Percentiles rank a stretch among this genome's conserved stretches.
Conservation (phyloP, 1,140 invertebrate genomes). For the Zaprionus nigranus region DNA sequence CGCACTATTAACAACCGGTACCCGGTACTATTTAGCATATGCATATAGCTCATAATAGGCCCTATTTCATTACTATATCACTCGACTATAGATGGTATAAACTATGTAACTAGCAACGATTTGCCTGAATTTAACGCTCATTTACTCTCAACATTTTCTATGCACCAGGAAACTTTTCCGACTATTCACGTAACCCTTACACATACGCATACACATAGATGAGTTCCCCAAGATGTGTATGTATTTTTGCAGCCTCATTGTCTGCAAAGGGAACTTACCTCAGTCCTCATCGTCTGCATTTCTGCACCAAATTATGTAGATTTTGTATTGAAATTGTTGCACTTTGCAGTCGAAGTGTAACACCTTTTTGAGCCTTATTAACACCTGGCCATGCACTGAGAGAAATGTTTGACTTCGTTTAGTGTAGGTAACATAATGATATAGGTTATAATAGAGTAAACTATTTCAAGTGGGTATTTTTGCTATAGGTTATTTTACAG, state of each 20-base stretch:
- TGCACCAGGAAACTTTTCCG: conserved; percentile 35
- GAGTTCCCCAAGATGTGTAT: neutral
- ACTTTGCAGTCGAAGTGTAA: conserved; percentile 1
- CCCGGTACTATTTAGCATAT: conserved; percentile 30
- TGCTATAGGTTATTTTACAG: no score
- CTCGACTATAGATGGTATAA: neutral
- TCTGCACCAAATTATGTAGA: neutral
- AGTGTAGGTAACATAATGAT: no score
- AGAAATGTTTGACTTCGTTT: neutral
- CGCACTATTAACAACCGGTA: conserved; percentile 15
- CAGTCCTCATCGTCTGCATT: neutral
- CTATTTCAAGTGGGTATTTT: no score
- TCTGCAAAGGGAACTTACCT: conserved; percentile 31
- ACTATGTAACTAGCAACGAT: conserved; percentile 16
- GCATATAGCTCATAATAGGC: conserved; percentile 16
- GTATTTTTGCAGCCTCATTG: conserved; percentile 60
- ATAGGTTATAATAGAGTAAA: no score
- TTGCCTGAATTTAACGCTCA: conserved; percentile 65
- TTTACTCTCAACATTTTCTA: conserved; percentile 51
- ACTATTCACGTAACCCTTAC: neutral
- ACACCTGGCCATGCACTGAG: neutral
- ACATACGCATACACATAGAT: neutral
- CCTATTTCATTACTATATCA: conserved; percentile 10
- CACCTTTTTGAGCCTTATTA: conserved; percentile 4
- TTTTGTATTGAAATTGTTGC: neutral